Evolutionary conservation across 2,113 vertebrate genomes (phyloP), one percentile per base, ranked within the genome.

Genomic region (Synchiropus splendidus): DNA sequence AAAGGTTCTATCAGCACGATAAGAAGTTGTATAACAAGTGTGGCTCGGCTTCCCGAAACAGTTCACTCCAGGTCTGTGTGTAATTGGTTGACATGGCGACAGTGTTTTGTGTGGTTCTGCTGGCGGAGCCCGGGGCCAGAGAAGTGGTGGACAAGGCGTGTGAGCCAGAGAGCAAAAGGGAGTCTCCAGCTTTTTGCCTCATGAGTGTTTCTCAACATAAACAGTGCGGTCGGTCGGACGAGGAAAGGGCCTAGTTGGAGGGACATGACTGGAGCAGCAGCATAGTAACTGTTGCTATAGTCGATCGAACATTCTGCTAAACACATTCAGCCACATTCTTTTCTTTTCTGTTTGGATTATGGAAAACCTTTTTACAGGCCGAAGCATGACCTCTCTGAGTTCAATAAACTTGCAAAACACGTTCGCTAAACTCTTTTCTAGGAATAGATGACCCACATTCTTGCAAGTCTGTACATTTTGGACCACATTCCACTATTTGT

Each of bases 31-130:
- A 27, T 8, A 27, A 27, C 21, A 27, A 27, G 21, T 27, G 21
- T 8, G 21, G 21, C 8, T 27, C 8, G 21, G 8, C 21, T 27
- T 27, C 21, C 21, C 4, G 21, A 8, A 27, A 8, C 21, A 27
- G 21, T 27, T 58, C 17, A 33, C 44, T 21, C 45, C 39, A 52
- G 36, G 53, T 45, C 53, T 53, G 61, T n/a, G 14, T 46, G 44
- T 13, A 12, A 18, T 44, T 5, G 11, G 64, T 79, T 33, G 18
- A 67, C 39, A 76, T 74, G 62, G 76, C 11, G 54, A 79, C 58
- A 14, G 34, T 64, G 64, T 74, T 69, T 36, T 67, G 58, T 64
- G 59, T 67, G 54, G 51, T 56, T 61, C 58, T 45, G 39, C 51
- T 48, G 62, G 51, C 44, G 32, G n/a, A n/a, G n/a, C n/a, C n/a